These are phyloP conservation scores for Euzophera pinguis DNA, from an alignment of 2,888 invertebrate genomes.

Conservation along the genomic window DNA sequence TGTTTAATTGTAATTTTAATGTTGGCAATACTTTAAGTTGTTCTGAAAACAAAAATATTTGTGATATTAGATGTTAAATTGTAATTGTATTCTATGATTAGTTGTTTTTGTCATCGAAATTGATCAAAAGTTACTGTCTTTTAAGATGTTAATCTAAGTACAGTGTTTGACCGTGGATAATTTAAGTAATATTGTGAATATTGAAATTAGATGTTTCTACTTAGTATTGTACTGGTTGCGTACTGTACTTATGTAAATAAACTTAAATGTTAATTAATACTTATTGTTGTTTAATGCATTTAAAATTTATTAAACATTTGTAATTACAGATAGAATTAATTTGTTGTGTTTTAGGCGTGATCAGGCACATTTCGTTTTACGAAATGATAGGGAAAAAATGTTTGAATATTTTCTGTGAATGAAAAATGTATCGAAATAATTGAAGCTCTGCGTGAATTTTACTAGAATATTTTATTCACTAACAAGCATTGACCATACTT, in stretches of 20 bases:
- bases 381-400: too few relatives aligned
- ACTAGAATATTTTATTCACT: too few relatives aligned
- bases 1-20: constrained; percentile 41
- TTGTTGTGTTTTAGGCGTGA: neutral
- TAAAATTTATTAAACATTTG: neutral
- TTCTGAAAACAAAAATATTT: constrained; percentile 56
- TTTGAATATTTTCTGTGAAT: too few relatives aligned
- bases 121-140: neutral
- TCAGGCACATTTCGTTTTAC: too few relatives aligned
- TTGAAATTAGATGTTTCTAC: too few relatives aligned
- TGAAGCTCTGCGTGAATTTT: too few relatives aligned
- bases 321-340: neutral
- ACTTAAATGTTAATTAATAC: neutral
- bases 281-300: neutral
- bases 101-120: constrained; percentile 6
- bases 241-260: neutral
- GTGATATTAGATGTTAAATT: constrained; percentile 68
- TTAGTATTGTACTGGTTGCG: neutral
- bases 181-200: neutral
- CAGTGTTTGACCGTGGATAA: neutral
- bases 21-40: constrained; percentile 35
- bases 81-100: constrained; percentile 34
- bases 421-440: too few relatives aligned
- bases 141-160: neutral
- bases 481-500: too few relatives aligned